phyloP scores from a whole-genome alignment of 1,140 invertebrate genomes.

The Paracyclopina nana region DNA sequence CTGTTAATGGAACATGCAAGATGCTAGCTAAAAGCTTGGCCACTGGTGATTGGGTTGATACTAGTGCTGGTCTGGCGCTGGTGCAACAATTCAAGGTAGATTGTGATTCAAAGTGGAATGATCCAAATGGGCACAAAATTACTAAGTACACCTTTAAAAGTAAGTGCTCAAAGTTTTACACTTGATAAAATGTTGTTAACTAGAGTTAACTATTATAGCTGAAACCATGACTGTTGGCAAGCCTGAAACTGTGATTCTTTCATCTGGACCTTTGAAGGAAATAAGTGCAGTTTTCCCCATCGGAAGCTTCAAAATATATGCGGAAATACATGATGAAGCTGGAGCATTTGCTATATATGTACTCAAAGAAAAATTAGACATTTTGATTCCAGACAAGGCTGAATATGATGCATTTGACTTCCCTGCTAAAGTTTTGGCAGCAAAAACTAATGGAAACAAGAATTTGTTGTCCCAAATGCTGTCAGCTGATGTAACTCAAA shows the following conservation, averaged over 20 bases:
- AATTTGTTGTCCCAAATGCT: neutral
- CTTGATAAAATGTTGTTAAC: no score
- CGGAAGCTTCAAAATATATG: neutral
- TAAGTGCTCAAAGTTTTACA: neutral
- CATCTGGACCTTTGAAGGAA: neutral
- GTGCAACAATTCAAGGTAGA: no score
- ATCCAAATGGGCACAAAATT: neutral
- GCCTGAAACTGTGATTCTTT: no score
- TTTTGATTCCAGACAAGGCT: neutral
- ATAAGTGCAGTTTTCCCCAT: neutral
- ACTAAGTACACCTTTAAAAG: neutral
- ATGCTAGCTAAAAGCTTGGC: neutral
- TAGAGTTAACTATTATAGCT: no score
- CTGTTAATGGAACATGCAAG: neutral
- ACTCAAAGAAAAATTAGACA: neutral
- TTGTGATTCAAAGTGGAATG: neutral
- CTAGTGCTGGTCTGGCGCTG: no score
- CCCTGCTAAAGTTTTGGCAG: neutral
- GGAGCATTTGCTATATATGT: neutral
- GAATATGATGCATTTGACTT: neutral
- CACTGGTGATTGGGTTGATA: no score
- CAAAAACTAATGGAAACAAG: neutral
- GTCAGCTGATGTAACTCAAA: neutral
- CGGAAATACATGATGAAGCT: neutral
- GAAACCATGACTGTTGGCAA: no score